Evolutionary conservation across 2,888 invertebrate species (phyloP), one percentile per base, ranked within the genome.

Genomic region (Acleris holmiana): DNA sequence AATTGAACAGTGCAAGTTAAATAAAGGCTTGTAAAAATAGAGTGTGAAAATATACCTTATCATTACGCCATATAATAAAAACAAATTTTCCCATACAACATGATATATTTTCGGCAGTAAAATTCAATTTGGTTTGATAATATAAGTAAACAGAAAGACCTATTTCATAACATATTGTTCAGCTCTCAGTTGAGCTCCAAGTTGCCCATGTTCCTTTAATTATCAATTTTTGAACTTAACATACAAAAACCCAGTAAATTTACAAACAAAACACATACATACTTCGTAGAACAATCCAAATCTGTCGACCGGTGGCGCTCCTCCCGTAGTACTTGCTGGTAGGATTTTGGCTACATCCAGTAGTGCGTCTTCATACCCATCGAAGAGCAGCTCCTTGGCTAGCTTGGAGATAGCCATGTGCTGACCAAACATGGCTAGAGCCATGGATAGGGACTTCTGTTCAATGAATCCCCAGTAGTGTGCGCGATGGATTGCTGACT

Each of bases 271-370:
- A 25, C 40, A 53, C 40, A 53, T 48, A 69, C 71, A 69, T 69
- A 91, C 91, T 75, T 82, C 84, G 75, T 97, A 98, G 86, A 98
- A 98, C 95, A 97, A 96, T 13, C 97, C 98, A 80, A 98, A 98
- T 76, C 93, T 94, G 76, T 98, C 97, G 68, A 95, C 95, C 0
- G 94, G 94, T 0, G 94, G 94, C 0, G 94, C 93, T 0, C 94
- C 93, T 0, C 94, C 93, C 0, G 77, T 94, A 0, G 91, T 89
- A 23, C 94, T 91, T 0, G 93, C 80, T 0, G 95, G 94, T 61
- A 95, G 76, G 69, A 90, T 92, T 68, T 93, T 93, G 0, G 95
- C 95, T 67, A 96, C 83, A 46, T 94, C 94, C 63, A 98, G 93
- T 58, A 97, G 82, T 0, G 94, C 86, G 80, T 98, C 98, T 1